These are phyloP conservation scores for Stratiomys singularior DNA, from an alignment of 2,888 invertebrate species.

Conservation along the genomic window DNA sequence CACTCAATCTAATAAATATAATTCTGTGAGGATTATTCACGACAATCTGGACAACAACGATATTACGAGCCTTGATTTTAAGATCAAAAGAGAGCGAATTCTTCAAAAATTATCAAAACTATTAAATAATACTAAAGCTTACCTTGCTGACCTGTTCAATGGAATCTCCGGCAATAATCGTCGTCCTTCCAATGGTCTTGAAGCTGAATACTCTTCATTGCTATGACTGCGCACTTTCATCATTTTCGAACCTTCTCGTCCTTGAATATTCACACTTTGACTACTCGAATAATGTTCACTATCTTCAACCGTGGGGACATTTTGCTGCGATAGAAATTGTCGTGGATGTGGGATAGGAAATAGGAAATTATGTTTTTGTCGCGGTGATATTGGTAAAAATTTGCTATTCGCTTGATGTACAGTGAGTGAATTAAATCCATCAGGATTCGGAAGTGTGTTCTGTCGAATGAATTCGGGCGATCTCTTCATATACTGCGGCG, in stretches of 20 bases:
- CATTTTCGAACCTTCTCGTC: slow-evolving; percentile 63
- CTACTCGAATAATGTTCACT: slow-evolving; percentile 63
- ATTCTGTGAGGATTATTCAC: too few species aligned
- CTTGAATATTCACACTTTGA: slow-evolving; percentile 63
- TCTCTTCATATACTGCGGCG: slow-evolving; percentile 61
- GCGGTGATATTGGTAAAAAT: slow-evolving; percentile 63
- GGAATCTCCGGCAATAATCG: slow-evolving; percentile 63
- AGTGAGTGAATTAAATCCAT: slow-evolving; percentile 61
- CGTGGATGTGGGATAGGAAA: slow-evolving; percentile 63
- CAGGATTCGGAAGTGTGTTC: slow-evolving; percentile 64
- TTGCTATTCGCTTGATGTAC: slow-evolving; percentile 59
- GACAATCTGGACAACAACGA: too few species aligned
- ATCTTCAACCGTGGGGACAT: slow-evolving; percentile 62
- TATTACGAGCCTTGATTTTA: too few species aligned
- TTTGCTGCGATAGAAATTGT: slow-evolving; percentile 63
- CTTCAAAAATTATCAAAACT: not conserved
- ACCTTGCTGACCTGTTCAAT: slow-evolving; percentile 56
- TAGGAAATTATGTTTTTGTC: slow-evolving; percentile 63
- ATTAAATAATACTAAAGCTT: slow-evolving; percentile 19
- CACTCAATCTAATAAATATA: too few species aligned
- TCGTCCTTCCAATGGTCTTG: slow-evolving; percentile 59
- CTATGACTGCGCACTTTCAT: slow-evolving; percentile 65
- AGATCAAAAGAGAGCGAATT: too few species aligned
- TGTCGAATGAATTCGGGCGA: slow-evolving; percentile 64
- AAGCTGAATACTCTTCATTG: slow-evolving; percentile 64